phyloP scores from a whole-genome alignment of 1,140 invertebrate species.

The Tetranychus urticae region DNA sequence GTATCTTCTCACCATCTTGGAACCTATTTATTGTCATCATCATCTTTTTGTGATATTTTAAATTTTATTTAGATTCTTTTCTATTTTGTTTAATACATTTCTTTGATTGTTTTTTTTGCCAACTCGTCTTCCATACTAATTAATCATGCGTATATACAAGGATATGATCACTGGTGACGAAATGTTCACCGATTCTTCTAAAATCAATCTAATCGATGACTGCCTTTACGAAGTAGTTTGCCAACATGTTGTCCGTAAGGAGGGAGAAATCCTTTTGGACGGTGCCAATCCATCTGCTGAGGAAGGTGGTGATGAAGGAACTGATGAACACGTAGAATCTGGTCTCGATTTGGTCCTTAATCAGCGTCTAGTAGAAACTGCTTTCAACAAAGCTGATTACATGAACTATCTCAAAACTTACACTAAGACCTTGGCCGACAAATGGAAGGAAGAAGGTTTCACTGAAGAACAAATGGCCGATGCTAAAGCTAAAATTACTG shows the following conservation, averaged over 20 bases:
- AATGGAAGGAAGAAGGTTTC: slow-evolving; percentile 45
- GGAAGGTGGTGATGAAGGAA: slow-evolving; percentile 48
- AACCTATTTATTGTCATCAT: too few relatives aligned
- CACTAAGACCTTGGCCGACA: slow-evolving; percentile 72
- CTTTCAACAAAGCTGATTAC: slow-evolving; percentile 36
- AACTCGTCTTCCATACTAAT: too few relatives aligned
- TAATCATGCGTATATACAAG: too few relatives aligned
- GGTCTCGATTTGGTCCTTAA: slow-evolving; percentile 84
- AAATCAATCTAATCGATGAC: slow-evolving; percentile 72
- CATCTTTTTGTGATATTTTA: too few relatives aligned
- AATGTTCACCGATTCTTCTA: slow-evolving; percentile 94
- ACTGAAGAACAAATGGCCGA: slow-evolving; percentile 20
- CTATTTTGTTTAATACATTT: too few relatives aligned
- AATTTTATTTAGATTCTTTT: too few relatives aligned
- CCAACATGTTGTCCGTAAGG: slow-evolving; percentile 41
- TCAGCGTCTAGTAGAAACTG: slow-evolving; percentile 63
- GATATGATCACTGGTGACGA: slow-evolving; percentile 47
- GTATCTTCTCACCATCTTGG: too few relatives aligned
- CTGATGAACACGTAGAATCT: slow-evolving; percentile 40
- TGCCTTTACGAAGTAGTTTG: slow-evolving; percentile 68
- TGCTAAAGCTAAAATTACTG: slow-evolving; percentile 67
- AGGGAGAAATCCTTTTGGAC: slow-evolving; percentile 51
- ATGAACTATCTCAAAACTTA: slow-evolving; percentile 80
- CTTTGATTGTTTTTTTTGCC: too few relatives aligned
- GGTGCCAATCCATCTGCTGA: slow-evolving; percentile 82